Percentiles rank a stretch among this genome's conserved stretches.
phyloP scores from a whole-genome alignment of 1,140 invertebrate species.

The Leguminivora glycinivorella region DNA sequence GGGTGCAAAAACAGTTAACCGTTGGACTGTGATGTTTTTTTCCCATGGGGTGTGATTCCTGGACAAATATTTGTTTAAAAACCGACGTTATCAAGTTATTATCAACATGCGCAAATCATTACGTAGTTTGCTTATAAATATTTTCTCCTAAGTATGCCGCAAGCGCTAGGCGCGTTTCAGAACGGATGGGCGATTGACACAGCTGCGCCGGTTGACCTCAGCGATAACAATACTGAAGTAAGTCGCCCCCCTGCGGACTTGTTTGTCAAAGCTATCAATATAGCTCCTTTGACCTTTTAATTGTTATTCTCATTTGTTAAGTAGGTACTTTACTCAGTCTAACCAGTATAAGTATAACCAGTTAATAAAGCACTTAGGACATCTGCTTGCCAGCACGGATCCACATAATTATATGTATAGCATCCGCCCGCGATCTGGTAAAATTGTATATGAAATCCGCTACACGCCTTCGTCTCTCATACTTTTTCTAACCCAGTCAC shows the following conservation, averaged over 20 bases:
- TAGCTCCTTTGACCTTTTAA: constrained; percentile 55
- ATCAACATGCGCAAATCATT: constrained; percentile 16
- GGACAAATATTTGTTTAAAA: constrained; percentile 14
- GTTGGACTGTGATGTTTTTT: background rate
- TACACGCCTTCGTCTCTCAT: too few species aligned
- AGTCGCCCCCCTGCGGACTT: constrained; percentile 70
- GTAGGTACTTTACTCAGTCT: background rate
- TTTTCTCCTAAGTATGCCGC: constrained; percentile 46
- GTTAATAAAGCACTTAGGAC: background rate
- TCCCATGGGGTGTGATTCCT: background rate
- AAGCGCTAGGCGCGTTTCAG: constrained; percentile 50
- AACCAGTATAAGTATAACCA: background rate
- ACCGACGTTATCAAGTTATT: background rate
- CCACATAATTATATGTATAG: too few species aligned
- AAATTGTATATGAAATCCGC: too few species aligned
- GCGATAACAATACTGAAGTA: constrained; percentile 67
- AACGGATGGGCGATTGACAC: constrained; percentile 75
- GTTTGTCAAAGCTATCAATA: constrained; percentile 62
- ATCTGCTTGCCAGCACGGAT: too few species aligned
- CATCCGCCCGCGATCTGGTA: too few species aligned
- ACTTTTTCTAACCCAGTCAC: too few species aligned
- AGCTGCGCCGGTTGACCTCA: constrained; percentile 64
- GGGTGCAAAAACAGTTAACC: background rate
- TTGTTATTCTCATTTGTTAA: background rate
- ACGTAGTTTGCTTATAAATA: constrained; percentile 8